Conservation (phyloP, 1,140 invertebrate genomes). For the Octopus sinensis region DNA sequence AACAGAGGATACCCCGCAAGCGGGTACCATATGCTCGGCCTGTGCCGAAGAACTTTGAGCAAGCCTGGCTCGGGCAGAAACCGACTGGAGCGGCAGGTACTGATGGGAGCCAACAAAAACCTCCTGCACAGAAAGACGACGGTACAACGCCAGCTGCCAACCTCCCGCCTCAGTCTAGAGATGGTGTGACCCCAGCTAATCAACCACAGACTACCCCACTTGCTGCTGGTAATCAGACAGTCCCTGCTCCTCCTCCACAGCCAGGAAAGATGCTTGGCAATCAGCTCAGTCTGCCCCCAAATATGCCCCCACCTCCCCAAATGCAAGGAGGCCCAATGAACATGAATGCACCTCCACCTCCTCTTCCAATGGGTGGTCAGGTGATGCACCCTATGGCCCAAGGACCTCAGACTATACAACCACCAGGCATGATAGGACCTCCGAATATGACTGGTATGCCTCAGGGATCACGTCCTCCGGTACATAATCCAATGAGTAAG, state of each 20-base stretch:
- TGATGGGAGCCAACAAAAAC: slow-evolving; percentile 15
- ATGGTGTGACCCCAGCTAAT: neutral
- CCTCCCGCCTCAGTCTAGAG: neutral
- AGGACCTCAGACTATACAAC: neutral
- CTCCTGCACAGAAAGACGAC: slow-evolving; percentile 13
- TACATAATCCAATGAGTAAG: neutral
- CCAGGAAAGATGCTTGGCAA: neutral
- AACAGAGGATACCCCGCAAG: slow-evolving; percentile 59
- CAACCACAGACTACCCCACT: neutral
- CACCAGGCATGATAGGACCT: neutral
- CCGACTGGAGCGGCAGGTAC: slow-evolving; percentile 21
- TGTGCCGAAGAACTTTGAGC: slow-evolving; percentile 92
- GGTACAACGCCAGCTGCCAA: neutral
- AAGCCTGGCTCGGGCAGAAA: slow-evolving; percentile 84
- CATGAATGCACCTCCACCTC: neutral
- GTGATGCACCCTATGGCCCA: neutral
- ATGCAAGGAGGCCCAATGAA: neutral
- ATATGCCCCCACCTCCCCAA: neutral
- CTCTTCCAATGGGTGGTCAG: neutral
- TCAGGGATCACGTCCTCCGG: neutral
- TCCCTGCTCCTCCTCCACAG: neutral
- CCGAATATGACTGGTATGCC: neutral
- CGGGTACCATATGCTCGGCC: slow-evolving; percentile 86
- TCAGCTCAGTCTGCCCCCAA: neutral
- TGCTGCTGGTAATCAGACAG: neutral